Evolutionary conservation across 2,888 invertebrate species (phyloP).

Genomic region (Sphaerophoria rueppellii): DNA sequence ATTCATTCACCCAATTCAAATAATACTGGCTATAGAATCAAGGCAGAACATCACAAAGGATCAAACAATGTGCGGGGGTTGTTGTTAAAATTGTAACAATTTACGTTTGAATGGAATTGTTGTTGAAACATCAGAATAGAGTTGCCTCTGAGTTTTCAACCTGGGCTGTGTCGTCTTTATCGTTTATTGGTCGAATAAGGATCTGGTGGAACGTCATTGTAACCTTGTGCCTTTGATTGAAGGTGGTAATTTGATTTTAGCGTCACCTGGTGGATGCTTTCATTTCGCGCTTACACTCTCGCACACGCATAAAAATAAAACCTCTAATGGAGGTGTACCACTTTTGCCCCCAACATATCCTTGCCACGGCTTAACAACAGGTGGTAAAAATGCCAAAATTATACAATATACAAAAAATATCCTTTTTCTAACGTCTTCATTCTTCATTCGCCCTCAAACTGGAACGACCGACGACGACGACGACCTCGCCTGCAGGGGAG

Average conservation of each 20-base stretch:
- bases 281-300: slow-evolving; percentile 62
- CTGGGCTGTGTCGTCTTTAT: not conserved
- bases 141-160: not conserved
- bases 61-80: slow-evolving; percentile 11
- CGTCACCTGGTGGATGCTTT: slow-evolving; percentile 72
- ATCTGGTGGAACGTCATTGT: not conserved
- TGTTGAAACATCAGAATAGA: not conserved
- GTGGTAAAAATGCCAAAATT: slow-evolving; percentile 71
- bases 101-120: slow-evolving; percentile 48
- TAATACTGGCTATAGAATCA: not conserved
- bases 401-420: slow-evolving; percentile 58
- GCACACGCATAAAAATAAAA: slow-evolving; percentile 60
- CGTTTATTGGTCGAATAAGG: not conserved
- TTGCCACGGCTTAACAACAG: slow-evolving; percentile 65
- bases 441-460: not conserved
- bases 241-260: slow-evolving; percentile 73
- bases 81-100: slow-evolving; percentile 51
- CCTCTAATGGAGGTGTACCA: slow-evolving; percentile 63
- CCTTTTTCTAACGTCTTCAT: slow-evolving; percentile 53
- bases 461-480: not conserved
- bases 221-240: slow-evolving; percentile 67
- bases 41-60: not conserved
- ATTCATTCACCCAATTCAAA: slow-evolving; percentile 67
- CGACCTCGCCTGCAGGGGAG: not conserved
- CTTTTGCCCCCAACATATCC: not conserved